phyloP scores from a whole-genome alignment of 2,113 vertebrate genomes.

The Ariopsis seemanni region DNA sequence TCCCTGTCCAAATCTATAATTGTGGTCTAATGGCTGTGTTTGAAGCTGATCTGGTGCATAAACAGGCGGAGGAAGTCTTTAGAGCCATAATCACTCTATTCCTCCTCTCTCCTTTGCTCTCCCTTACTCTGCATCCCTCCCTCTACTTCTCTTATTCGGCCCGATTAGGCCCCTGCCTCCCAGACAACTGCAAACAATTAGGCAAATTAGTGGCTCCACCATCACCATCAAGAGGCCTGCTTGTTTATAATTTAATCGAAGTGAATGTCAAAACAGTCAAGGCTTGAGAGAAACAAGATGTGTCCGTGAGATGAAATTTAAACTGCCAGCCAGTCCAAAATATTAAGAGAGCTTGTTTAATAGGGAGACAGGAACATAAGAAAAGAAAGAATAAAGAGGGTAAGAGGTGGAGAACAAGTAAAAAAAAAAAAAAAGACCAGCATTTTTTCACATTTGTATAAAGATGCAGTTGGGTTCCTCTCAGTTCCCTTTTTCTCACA shows the following conservation, averaged over 20 bases:
- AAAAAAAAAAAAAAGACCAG: constrained; percentile 37
- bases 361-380: constrained; percentile 67
- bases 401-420: constrained; percentile 6
- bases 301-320: constrained; percentile 99
- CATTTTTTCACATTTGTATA: constrained; percentile 58
- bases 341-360: constrained; percentile 99
- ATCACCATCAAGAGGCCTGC: constrained; percentile 99
- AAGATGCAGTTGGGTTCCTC: constrained; percentile 57
- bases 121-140: constrained; percentile 38
- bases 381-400: constrained; percentile 2
- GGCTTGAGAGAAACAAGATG: constrained; percentile 99
- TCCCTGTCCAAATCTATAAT: constrained; percentile 87
- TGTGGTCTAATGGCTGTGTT: constrained; percentile 95
- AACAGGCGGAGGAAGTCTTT: constrained; percentile 94
- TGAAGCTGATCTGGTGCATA: constrained; percentile 95
- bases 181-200: constrained; percentile 99
- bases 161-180: constrained; percentile 74
- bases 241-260: constrained; percentile 99
- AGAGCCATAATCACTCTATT: constrained; percentile 92
- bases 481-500: background rate
- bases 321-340: constrained; percentile 98
- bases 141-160: constrained; percentile 77
- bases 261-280: constrained; percentile 99
- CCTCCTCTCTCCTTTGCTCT: constrained; percentile 57
- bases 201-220: constrained; percentile 99